Evolutionary conservation across 2,797 vertebrate species (phyloP).

Genomic region (Anableps anableps): DNA sequence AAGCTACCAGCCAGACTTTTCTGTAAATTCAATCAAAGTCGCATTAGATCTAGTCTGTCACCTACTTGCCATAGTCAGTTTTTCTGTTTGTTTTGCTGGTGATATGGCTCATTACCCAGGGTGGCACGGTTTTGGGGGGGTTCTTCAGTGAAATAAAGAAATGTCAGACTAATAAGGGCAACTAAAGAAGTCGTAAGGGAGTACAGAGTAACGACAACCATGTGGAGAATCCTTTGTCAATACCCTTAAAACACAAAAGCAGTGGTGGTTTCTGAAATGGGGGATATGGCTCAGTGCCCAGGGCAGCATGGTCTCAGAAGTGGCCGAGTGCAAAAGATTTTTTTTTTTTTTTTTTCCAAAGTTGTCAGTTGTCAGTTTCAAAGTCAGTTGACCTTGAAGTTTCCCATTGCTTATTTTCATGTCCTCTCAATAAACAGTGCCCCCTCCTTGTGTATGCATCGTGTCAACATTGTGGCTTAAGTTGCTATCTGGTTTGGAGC

Average conservation of each 20-base stretch:
- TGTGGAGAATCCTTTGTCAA: neutral
- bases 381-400: no score
- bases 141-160: neutral
- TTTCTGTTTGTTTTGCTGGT: neutral
- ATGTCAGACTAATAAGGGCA: neutral
- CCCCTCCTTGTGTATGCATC: neutral
- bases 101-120: neutral
- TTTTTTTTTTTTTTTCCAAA: neutral
- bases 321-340: neutral
- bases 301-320: neutral
- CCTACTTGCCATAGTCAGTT: neutral
- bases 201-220: neutral
- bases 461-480: neutral
- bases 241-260: neutral
- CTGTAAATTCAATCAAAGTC: neutral
- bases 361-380: neutral
- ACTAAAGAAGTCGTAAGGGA: neutral
- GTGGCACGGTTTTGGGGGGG: neutral
- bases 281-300: neutral
- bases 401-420: neutral
- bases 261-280: neutral
- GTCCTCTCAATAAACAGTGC: neutral
- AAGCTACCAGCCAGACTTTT: conserved; percentile 27
- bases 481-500: neutral
- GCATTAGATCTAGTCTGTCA: neutral